phyloP scores from a whole-genome alignment of 2,113 vertebrate species.

The Gadus macrocephalus region DNA sequence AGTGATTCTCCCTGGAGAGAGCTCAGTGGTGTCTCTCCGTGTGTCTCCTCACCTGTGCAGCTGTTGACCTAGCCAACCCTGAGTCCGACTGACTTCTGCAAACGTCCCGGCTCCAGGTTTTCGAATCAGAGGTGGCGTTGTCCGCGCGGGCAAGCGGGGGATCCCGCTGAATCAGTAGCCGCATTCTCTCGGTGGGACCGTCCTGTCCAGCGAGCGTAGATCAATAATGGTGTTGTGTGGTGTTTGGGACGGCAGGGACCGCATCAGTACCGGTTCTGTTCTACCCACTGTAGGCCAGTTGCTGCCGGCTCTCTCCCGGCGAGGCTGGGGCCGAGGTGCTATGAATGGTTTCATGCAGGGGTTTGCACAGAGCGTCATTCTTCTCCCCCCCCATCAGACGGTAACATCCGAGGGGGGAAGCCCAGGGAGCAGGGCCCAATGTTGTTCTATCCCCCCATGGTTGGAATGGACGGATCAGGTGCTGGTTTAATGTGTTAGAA shows the following conservation, averaged over 20 bases:
- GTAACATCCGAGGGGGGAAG: slow-evolving; percentile 67
- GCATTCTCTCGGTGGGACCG: slow-evolving; percentile 35
- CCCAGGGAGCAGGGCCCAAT: slow-evolving; percentile 65
- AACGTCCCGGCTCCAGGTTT: neutral
- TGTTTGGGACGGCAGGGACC: slow-evolving; percentile 48
- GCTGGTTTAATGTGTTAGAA: slow-evolving; percentile 74
- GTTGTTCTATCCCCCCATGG: slow-evolving; percentile 72
- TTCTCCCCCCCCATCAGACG: slow-evolving; percentile 65
- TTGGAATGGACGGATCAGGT: slow-evolving; percentile 70
- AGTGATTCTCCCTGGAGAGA: slow-evolving; percentile 11
- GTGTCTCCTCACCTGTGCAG: slow-evolving; percentile 28
- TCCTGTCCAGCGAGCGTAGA: slow-evolving; percentile 39
- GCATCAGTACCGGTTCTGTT: slow-evolving; percentile 69
- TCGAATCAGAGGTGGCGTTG: slow-evolving; percentile 33
- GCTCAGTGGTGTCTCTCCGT: slow-evolving; percentile 6
- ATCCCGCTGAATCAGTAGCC: slow-evolving; percentile 40
- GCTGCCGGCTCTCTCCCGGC: slow-evolving; percentile 42
- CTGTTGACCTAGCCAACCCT: slow-evolving; percentile 26
- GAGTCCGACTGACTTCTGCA: slow-evolving; percentile 10
- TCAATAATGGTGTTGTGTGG: slow-evolving; percentile 67
- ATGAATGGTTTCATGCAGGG: slow-evolving; percentile 74
- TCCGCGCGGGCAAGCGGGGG: slow-evolving; percentile 3
- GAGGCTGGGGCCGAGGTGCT: slow-evolving; percentile 39
- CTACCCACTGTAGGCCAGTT: slow-evolving; percentile 50
- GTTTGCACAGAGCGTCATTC: slow-evolving; percentile 72